These are phyloP conservation scores for Forficula auricularia DNA, from an alignment of 1,140 invertebrate species.

Conservation along the genomic window DNA sequence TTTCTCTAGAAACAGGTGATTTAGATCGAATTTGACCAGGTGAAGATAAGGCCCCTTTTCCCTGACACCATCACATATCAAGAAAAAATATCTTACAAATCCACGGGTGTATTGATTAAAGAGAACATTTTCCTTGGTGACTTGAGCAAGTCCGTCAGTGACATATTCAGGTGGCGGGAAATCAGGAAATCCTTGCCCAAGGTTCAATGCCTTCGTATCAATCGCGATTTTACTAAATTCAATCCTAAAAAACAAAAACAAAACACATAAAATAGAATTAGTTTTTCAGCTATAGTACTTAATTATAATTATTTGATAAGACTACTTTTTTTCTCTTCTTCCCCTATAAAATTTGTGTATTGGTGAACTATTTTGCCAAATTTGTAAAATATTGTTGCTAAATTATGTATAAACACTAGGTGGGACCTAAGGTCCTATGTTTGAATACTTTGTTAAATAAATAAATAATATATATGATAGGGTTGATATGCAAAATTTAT, in stretches of 20 bases:
- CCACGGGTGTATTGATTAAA: slow-evolving; percentile 83
- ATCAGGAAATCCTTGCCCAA: slow-evolving; percentile 97
- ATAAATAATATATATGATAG: too few species aligned
- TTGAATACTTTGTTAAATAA: too few species aligned
- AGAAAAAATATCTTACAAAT: slow-evolving; percentile 49
- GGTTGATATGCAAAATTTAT: too few species aligned
- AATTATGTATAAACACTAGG: too few species aligned
- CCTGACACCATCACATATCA: too few species aligned
- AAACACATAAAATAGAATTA: slow-evolving; percentile 5
- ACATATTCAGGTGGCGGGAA: slow-evolving; percentile 74
- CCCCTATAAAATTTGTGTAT: too few species aligned
- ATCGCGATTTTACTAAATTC: slow-evolving; percentile 80
- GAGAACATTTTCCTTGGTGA: slow-evolving; percentile 48
- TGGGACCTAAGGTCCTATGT: too few species aligned
- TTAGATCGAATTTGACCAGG: too few species aligned
- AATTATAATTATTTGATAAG: slow-evolving; percentile 5
- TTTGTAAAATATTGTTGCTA: too few species aligned
- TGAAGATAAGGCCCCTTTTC: too few species aligned
- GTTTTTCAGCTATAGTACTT: slow-evolving; percentile 9
- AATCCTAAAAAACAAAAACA: slow-evolving; percentile 48
- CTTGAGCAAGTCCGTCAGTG: slow-evolving; percentile 53
- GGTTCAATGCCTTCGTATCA: slow-evolving; percentile 79
- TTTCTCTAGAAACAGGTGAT: too few species aligned
- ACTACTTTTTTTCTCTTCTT: slow-evolving; percentile 3
- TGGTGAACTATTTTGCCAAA: too few species aligned